phyloP scores from a whole-genome alignment of 2,888 invertebrate genomes.

The Nymphalis polychloros region DNA sequence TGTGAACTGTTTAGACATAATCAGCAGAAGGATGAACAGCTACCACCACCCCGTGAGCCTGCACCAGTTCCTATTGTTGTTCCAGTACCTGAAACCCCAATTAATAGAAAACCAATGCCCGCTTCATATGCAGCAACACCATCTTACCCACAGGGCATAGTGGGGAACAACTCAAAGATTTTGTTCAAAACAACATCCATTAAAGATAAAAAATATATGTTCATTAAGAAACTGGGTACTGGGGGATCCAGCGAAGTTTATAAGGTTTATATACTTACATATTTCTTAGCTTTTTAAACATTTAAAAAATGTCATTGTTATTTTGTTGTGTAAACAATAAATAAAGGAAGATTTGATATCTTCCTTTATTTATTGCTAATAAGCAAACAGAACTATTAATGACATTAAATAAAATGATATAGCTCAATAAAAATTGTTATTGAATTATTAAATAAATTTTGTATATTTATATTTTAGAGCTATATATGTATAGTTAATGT shows the following conservation, averaged over 20 bases:
- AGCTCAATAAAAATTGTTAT: too few relatives aligned
- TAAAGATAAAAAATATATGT: slow-evolving; percentile 87
- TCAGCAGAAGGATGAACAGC: slow-evolving; percentile 46
- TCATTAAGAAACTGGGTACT: slow-evolving; percentile 88
- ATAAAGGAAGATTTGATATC: too few relatives aligned
- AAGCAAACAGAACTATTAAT: too few relatives aligned
- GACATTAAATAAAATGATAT: too few relatives aligned
- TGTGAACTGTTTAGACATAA: slow-evolving; percentile 64
- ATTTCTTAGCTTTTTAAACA: too few relatives aligned
- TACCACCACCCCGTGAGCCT: slow-evolving; percentile 25
- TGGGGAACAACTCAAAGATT: slow-evolving; percentile 59
- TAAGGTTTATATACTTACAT: slow-evolving; percentile 57
- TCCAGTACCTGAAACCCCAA: slow-evolving; percentile 62
- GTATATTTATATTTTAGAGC: too few relatives aligned
- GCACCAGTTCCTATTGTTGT: slow-evolving; percentile 18
- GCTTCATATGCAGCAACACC: slow-evolving; percentile 66
- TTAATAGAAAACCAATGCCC: slow-evolving; percentile 59
- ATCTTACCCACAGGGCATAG: slow-evolving; percentile 66
- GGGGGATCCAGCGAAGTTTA: slow-evolving; percentile 96
- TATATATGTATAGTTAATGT: background rate
- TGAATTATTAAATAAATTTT: too few relatives aligned
- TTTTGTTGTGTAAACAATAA: too few relatives aligned
- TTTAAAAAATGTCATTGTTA: too few relatives aligned
- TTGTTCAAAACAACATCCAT: slow-evolving; percentile 82
- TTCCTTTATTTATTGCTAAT: too few relatives aligned